phyloP scores from a whole-genome alignment of 1,140 invertebrate species.

The Hypsibius dujardini region DNA sequence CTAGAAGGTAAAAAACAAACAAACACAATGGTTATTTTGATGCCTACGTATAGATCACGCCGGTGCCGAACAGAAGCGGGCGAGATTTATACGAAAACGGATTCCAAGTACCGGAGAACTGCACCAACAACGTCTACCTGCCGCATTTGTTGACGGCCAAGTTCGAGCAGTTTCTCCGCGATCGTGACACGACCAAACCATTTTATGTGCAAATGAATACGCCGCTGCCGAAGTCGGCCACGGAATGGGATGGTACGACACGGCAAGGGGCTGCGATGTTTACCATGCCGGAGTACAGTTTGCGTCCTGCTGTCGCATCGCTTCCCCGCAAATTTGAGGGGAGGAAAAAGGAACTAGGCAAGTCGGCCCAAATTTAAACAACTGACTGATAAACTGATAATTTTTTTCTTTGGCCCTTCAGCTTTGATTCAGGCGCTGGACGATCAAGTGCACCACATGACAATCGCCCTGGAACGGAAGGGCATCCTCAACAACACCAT shows the following conservation, averaged over 20 bases:
- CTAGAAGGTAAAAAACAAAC: not conserved
- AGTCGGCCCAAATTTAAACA: not conserved
- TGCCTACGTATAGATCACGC: slow-evolving; percentile 16
- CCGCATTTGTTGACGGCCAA: not conserved
- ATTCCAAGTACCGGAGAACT: not conserved
- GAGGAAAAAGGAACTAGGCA: not conserved
- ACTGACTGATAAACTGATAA: no score
- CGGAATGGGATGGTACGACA: not conserved
- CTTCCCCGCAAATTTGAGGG: not conserved
- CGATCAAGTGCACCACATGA: slow-evolving; percentile 58
- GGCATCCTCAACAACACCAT: slow-evolving; percentile 56
- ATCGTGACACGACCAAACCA: not conserved
- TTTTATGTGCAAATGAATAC: not conserved
- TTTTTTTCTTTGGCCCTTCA: slow-evolving; percentile 28
- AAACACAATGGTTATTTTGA: not conserved
- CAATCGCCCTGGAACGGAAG: slow-evolving; percentile 44
- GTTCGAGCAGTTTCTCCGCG: not conserved
- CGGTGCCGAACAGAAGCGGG: not conserved
- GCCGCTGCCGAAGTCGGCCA: not conserved
- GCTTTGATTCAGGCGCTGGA: slow-evolving; percentile 62
- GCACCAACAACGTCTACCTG: not conserved
- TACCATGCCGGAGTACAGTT: not conserved
- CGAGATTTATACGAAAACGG: not conserved
- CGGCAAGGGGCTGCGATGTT: not conserved
- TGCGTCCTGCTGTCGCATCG: not conserved